Evolutionary conservation across 2,888 invertebrate genomes (phyloP).

Genomic region (Odontocerum albicorne): DNA sequence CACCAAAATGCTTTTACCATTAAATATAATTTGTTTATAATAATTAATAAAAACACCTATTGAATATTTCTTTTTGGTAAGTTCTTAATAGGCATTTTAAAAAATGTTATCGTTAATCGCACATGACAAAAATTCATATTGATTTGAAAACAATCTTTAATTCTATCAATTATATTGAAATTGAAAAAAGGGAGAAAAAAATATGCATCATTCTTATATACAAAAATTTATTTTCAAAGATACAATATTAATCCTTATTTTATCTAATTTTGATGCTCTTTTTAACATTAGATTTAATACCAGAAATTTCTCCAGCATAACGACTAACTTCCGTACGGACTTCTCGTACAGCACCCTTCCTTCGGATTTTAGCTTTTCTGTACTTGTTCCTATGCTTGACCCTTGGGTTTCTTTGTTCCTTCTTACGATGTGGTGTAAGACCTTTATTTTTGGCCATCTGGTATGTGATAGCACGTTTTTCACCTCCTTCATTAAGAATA

Average conservation of each 20-base stretch:
- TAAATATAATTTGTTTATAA: too few relatives aligned
- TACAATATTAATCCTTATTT: slow-evolving; percentile 26
- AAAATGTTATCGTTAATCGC: too few relatives aligned
- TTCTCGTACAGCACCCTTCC: slow-evolving; percentile 90
- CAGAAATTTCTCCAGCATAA: slow-evolving; percentile 92
- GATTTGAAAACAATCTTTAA: too few relatives aligned
- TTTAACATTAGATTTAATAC: slow-evolving; percentile 86
- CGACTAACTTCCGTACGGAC: slow-evolving; percentile 76
- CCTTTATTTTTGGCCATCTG: slow-evolving; percentile 97
- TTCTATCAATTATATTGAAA: too few relatives aligned
- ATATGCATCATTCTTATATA: not conserved
- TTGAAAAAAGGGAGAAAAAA: not conserved
- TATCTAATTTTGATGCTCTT: slow-evolving; percentile 88
- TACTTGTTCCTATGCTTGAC: slow-evolving; percentile 94
- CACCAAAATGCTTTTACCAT: too few relatives aligned
- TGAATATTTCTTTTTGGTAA: too few relatives aligned
- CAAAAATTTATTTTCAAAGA: not conserved
- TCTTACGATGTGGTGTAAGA: slow-evolving; percentile 86
- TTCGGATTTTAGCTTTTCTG: slow-evolving; percentile 86
- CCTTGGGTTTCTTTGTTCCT: slow-evolving; percentile 90
- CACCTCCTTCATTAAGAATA: slow-evolving; percentile 50
- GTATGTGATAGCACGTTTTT: slow-evolving; percentile 85
- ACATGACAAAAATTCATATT: too few relatives aligned
- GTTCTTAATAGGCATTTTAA: too few relatives aligned
- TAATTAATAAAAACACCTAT: too few relatives aligned